phyloP scores from a whole-genome alignment of 2,797 vertebrate species.

The Anomalospiza imberbis region DNA sequence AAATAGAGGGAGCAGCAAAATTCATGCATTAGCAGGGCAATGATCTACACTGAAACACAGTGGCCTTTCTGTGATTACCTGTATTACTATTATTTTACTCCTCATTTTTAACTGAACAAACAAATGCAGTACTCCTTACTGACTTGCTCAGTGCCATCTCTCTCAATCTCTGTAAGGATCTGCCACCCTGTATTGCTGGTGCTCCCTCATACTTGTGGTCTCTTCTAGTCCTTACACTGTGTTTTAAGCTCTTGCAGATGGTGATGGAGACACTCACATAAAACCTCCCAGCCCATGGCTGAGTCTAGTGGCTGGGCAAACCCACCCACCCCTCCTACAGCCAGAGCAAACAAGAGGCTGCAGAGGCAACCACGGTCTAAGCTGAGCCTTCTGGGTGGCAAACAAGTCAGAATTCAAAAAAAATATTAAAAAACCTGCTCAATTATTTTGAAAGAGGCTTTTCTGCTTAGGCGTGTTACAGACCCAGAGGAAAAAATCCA shows the following conservation, averaged over 20 bases:
- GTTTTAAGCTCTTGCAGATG: background rate
- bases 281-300: background rate
- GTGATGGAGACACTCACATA: background rate
- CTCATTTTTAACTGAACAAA: background rate
- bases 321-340: background rate
- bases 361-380: fast-evolving
- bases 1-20: background rate
- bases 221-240: background rate
- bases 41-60: background rate
- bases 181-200: background rate
- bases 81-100: background rate
- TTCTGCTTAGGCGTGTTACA: background rate
- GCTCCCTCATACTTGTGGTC: fast-evolving
- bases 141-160: background rate
- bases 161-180: background rate
- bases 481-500: background rate
- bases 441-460: background rate
- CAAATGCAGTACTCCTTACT: background rate
- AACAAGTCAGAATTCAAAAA: background rate
- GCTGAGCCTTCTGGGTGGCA: fast-evolving
- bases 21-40: background rate
- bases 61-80: background rate
- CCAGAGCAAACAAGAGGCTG: background rate
- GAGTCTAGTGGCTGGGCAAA: background rate
- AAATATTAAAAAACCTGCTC: background rate